These are phyloP conservation scores for Apodemia arnacis DNA, from an alignment of 2,888 invertebrate genomes.

Conservation along the genomic window DNA sequence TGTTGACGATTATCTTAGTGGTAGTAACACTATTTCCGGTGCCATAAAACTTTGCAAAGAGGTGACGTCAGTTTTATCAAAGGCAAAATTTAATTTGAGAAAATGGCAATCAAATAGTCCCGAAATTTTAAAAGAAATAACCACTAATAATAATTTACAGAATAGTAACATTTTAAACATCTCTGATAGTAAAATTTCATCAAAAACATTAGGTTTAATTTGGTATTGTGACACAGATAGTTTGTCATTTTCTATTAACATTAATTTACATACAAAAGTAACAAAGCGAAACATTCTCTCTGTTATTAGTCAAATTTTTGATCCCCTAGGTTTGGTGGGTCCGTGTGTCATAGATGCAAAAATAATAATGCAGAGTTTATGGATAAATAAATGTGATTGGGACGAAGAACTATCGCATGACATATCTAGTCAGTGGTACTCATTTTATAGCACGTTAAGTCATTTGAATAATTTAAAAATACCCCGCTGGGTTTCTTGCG, in stretches of 20 bases:
- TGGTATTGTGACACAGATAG: conserved; percentile 75
- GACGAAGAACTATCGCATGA: conserved; percentile 63
- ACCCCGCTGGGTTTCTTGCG: conserved; percentile 68
- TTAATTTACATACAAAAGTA: conserved; percentile 55
- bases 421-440: conserved; percentile 35
- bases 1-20: conserved; percentile 74
- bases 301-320: conserved; percentile 76
- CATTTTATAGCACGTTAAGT: conserved; percentile 28
- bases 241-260: conserved; percentile 70
- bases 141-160: neutral
- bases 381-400: conserved; percentile 61
- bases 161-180: conserved; percentile 47
- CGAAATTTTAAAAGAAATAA: conserved; percentile 15
- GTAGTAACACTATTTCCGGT: conserved; percentile 44
- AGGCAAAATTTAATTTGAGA: conserved; percentile 74
- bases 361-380: conserved; percentile 72
- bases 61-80: conserved; percentile 53
- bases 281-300: conserved; percentile 83
- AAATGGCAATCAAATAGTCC: conserved; percentile 81
- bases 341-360: conserved; percentile 78
- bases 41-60: conserved; percentile 56
- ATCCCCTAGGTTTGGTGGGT: conserved; percentile 78
- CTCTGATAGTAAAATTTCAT: neutral
- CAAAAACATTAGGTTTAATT: conserved; percentile 82
- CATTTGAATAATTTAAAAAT: conserved; percentile 63